A percentile compares a stretch with the other conserved stretches of the same genome.
These are phyloP conservation scores for Hozukius guyotensis DNA, from an alignment of 2,797 vertebrate genomes.

Conservation along the genomic window DNA sequence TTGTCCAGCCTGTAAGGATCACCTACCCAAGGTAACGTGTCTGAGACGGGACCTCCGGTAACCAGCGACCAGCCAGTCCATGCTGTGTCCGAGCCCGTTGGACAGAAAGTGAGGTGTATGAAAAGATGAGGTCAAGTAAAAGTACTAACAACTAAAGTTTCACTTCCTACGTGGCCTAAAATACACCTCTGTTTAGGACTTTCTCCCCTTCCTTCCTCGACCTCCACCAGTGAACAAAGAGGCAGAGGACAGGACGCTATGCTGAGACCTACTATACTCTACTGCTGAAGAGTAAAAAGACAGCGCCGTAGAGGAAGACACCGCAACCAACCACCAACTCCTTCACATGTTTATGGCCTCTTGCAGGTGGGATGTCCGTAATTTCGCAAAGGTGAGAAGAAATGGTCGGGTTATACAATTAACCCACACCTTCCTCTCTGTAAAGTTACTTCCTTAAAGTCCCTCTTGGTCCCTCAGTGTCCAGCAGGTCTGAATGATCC, in stretches of 20 bases:
- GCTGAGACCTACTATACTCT: background rate
- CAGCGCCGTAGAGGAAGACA: background rate
- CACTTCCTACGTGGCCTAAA: slow-evolving; percentile 49
- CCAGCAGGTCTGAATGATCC: background rate
- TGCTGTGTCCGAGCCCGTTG: slow-evolving; percentile 19
- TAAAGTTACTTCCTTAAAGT: slow-evolving; percentile 44
- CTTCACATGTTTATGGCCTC: slow-evolving; percentile 1
- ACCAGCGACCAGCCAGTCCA: slow-evolving; percentile 61
- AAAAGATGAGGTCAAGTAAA: slow-evolving; percentile 7
- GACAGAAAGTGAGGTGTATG: background rate
- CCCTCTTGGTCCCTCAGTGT: background rate
- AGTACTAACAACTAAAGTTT: slow-evolving; percentile 10
- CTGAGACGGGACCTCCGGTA: slow-evolving; percentile 53
- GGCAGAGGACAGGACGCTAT: background rate
- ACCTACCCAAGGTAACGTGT: slow-evolving; percentile 67
- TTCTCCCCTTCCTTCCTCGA: slow-evolving; percentile 50
- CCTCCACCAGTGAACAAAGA: slow-evolving; percentile 11
- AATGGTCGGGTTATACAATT: background rate
- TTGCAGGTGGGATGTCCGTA: slow-evolving; percentile 20
- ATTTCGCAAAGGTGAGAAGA: slow-evolving; percentile 59
- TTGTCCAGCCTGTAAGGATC: slow-evolving; percentile 25
- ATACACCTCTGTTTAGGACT: slow-evolving; percentile 43
- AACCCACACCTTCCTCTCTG: slow-evolving; percentile 29
- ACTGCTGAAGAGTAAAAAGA: background rate
- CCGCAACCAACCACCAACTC: slow-evolving; percentile 21